Evolutionary conservation across 2,797 vertebrate genomes (phyloP).

Genomic region (Notoglanidium macrostoma): DNA sequence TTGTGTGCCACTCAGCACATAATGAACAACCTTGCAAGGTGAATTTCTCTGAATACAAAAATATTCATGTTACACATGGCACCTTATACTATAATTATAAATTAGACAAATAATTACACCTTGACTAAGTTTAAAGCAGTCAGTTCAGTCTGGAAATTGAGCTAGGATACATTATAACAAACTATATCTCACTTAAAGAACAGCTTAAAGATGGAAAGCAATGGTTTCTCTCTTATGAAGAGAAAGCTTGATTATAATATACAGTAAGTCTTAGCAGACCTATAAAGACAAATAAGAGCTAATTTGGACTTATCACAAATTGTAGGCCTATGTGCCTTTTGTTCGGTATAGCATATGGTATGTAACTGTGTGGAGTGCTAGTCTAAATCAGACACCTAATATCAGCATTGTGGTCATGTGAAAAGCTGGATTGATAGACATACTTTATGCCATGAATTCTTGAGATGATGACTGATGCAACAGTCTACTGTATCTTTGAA

Average conservation of each 20-base stretch:
- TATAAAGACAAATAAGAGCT: background rate
- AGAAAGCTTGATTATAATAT: background rate
- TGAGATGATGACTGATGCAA: background rate
- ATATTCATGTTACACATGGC: background rate
- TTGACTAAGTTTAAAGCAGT: background rate
- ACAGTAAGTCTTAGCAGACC: background rate
- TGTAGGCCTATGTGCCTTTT: background rate
- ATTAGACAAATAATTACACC: background rate
- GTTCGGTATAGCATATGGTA: background rate
- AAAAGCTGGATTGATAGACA: background rate
- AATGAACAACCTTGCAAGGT: background rate
- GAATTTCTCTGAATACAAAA: background rate
- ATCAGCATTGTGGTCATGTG: background rate
- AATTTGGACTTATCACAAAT: background rate
- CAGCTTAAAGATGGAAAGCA: background rate
- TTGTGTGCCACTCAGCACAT: background rate
- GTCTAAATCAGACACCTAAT: background rate
- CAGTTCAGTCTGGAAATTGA: background rate
- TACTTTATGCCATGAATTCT: background rate
- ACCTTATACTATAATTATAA: background rate
- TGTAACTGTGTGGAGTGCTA: background rate
- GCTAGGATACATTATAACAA: background rate
- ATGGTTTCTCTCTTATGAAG: background rate
- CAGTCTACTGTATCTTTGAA: background rate
- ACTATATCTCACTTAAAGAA: background rate